phyloP scores from a whole-genome alignment of 30 jellyfish, hydroid and myxozoan species.

The Hydractinia symbiolongicarpus region DNA sequence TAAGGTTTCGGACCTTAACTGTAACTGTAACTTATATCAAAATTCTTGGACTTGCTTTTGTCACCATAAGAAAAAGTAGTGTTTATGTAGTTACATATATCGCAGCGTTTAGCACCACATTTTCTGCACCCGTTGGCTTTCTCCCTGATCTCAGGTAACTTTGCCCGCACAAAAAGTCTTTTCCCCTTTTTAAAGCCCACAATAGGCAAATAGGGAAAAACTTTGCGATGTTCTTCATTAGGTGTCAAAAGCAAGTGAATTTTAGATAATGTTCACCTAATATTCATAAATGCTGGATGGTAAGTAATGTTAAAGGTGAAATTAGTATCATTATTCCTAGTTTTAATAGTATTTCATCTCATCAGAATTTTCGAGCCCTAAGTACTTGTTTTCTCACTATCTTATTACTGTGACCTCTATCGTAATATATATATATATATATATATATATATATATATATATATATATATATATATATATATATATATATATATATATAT shows the following conservation, averaged over 20 bases:
- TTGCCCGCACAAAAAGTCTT: not conserved
- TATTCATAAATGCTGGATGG: not conserved
- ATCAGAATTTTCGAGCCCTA: not conserved
- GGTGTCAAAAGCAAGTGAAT: not conserved
- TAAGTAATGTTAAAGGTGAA: not conserved
- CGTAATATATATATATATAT: too few relatives aligned
- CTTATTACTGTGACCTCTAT: not conserved
- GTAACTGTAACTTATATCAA: too few relatives aligned
- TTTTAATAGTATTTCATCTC: not conserved
- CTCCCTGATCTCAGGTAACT: not conserved
- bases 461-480: too few relatives aligned
- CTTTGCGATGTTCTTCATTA: not conserved
- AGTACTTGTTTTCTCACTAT: not conserved
- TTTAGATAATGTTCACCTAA: not conserved
- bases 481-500: too few relatives aligned
- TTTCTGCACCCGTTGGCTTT: not conserved
- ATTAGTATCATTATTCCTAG: not conserved
- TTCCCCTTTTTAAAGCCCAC: not conserved
- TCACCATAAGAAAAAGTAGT: too few relatives aligned
- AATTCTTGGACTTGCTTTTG: too few relatives aligned
- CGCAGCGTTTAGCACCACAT: not conserved
- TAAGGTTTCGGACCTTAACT: too few relatives aligned
- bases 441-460: too few relatives aligned
- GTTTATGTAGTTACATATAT: too few relatives aligned
- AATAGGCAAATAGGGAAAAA: not conserved